A percentile compares a stretch with the other conserved stretches of the same genome.
Conservation (phyloP, 2,888 invertebrate genomes). For the Latrodectus elegans region DNA sequence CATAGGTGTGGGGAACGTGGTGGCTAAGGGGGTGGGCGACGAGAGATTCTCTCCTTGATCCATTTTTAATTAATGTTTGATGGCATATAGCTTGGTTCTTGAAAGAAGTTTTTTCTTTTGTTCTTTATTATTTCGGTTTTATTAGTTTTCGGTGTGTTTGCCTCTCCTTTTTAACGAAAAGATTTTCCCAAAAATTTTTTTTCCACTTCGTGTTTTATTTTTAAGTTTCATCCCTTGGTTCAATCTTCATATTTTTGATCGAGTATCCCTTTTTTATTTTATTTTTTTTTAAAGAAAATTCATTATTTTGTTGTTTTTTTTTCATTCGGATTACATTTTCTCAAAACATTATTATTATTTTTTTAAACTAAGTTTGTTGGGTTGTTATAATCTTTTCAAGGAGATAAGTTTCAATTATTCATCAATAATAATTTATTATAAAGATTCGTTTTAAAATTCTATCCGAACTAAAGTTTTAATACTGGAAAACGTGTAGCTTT, state of each 20-base stretch:
- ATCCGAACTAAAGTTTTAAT: too few relatives aligned
- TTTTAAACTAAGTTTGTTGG: not conserved
- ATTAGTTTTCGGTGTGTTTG: constrained; percentile 34
- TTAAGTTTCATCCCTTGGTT: not conserved
- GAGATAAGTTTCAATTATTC: too few relatives aligned
- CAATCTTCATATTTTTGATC: not conserved
- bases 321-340: not conserved
- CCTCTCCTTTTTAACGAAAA: constrained; percentile 11
- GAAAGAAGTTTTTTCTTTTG: constrained; percentile 20
- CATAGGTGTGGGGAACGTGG: not conserved
- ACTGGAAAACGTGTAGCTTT: too few relatives aligned
- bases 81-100: constrained; percentile 4
- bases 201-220: not conserved
- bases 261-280: not conserved
- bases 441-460: too few relatives aligned
- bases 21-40: constrained; percentile 10
- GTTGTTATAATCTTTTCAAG: too few relatives aligned
- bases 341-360: not conserved
- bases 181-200: constrained; percentile 13
- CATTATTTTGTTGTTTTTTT: not conserved
- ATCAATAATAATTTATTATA: too few relatives aligned
- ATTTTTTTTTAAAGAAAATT: not conserved
- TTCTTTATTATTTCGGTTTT: constrained; percentile 20
- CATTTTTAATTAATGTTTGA: constrained; percentile 67
- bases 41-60: constrained; percentile 52